Evolutionary conservation across 2,797 vertebrate genomes (phyloP).

Genomic region (Sebastes nivosus): DNA sequence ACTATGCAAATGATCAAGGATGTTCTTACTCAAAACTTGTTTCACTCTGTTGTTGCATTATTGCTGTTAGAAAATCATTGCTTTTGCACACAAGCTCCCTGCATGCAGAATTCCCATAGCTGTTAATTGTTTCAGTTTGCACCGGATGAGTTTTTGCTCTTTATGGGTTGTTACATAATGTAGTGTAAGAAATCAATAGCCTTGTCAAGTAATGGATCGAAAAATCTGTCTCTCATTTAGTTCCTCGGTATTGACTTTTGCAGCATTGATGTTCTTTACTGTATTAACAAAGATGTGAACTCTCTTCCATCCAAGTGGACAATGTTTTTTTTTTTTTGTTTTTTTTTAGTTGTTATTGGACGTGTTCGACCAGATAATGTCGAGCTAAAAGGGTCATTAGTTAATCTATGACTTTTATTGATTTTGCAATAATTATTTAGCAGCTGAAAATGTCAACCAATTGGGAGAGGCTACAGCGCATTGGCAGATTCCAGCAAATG

Average conservation of each 20-base stretch:
- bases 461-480: constrained; percentile 6
- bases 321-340: neutral
- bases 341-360: neutral
- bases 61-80: neutral
- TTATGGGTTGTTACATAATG: constrained; percentile 10
- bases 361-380: constrained; percentile 2
- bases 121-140: constrained; percentile 36
- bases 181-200: neutral
- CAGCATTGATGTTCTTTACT: neutral
- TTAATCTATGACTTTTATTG: constrained; percentile 43
- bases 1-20: neutral
- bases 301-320: neutral
- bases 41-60: constrained; percentile 1
- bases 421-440: constrained; percentile 48
- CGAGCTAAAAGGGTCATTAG: constrained; percentile 39
- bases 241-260: neutral
- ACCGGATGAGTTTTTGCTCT: constrained; percentile 24
- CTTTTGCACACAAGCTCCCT: neutral
- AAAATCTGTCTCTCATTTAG: neutral
- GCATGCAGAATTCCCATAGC: neutral
- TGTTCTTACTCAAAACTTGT: neutral
- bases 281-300: neutral
- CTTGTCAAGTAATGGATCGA: constrained; percentile 1
- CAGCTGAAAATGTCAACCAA: constrained; percentile 43
- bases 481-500: constrained; percentile 17